A percentile compares a stretch with the other conserved stretches of the same genome.
These are phyloP conservation scores for Zaprionus lineosus DNA, from an alignment of 2,888 invertebrate genomes.

Conservation along the genomic window DNA sequence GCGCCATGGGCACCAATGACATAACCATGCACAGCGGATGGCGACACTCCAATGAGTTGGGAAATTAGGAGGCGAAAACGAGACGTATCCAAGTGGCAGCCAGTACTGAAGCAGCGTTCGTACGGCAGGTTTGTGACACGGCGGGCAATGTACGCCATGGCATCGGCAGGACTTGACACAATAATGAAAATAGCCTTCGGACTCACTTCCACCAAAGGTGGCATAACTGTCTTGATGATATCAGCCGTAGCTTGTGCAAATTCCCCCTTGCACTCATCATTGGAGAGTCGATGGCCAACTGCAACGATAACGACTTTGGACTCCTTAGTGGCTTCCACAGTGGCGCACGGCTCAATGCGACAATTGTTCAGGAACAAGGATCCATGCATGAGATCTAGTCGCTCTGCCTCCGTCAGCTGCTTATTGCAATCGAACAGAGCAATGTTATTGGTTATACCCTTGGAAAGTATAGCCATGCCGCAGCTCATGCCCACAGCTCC, in stretches of 20 bases:
- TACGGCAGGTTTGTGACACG: constrained; percentile 92
- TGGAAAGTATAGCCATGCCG: constrained; percentile 90
- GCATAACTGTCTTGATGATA: constrained; percentile 90
- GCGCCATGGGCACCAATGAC: constrained; percentile 96
- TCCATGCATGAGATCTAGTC: constrained; percentile 85
- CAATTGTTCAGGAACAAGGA: constrained; percentile 90
- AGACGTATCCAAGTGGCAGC: constrained; percentile 94
- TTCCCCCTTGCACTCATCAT: constrained; percentile 89
- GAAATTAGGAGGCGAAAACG: constrained; percentile 92
- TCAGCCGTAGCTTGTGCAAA: constrained; percentile 93
- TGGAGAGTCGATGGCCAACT: constrained; percentile 91
- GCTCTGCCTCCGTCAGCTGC: constrained; percentile 85
- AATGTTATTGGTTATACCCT: constrained; percentile 90
- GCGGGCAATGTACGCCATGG: constrained; percentile 94
- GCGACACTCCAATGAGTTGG: constrained; percentile 89
- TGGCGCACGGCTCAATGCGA: constrained; percentile 86
- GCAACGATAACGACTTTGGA: constrained; percentile 93
- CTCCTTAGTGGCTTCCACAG: constrained; percentile 88
- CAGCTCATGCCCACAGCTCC: constrained; percentile 95
- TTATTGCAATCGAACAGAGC: constrained; percentile 90
- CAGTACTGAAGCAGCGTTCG: constrained; percentile 92
- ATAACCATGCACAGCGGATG: constrained; percentile 91
- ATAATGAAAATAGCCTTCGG: constrained; percentile 91
- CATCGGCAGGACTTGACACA: constrained; percentile 94
- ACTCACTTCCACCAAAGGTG: constrained; percentile 85